Evolutionary conservation across 1,140 invertebrate genomes (phyloP), one percentile per base, ranked within the genome.

Genomic region (Nasonia longicornis): DNA sequence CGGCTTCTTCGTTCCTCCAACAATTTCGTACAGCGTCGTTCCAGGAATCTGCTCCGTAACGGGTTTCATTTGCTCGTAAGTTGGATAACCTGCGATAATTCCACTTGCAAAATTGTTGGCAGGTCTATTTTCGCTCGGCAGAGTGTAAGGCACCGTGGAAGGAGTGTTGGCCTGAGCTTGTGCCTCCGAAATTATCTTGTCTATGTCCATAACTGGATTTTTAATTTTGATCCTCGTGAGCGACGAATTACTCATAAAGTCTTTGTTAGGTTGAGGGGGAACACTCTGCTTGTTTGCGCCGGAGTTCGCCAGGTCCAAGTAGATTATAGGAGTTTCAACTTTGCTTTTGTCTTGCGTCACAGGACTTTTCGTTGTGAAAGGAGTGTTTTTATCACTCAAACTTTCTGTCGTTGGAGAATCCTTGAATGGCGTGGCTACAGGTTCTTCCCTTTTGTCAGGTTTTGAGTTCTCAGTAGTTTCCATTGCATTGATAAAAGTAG

Each of bases 161-260:
- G 86, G 74, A 8, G 71, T 83, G 66, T 48, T 82, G 20, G 77
- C 64, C 64, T 84, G 79, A 35, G 72, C 14, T 8, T 81, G 78
- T 2, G 84, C 78, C 29, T 85, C 85, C n/a, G 86, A 85, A 48
- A 90, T 82, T 67, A 89, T 82, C 35, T 88, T 85, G 72, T 89
- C 86, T 1, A 88, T 81, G 1, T 84, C 81, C 6, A 85, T 83
- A 20, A 88, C 79, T 22, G 88, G 85, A 83, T 89, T 86, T 35
- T 85, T 85, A 45, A 87, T 74, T 77, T 89, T 85, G 74, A 89
- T 89, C 83, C 87, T 86, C 12, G 87, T 88, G 0, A 89, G 73
- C 10, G 85, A 85, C 64, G 87, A 89, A 80, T 87, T 85, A 45
- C 71, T 86, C 0, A 80, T 77, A 63, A 85, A 78, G 16, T 84